These are phyloP conservation scores for Puffinus mauretanicus DNA, from an alignment of 2,113 vertebrate genomes.

Conservation along the genomic window DNA sequence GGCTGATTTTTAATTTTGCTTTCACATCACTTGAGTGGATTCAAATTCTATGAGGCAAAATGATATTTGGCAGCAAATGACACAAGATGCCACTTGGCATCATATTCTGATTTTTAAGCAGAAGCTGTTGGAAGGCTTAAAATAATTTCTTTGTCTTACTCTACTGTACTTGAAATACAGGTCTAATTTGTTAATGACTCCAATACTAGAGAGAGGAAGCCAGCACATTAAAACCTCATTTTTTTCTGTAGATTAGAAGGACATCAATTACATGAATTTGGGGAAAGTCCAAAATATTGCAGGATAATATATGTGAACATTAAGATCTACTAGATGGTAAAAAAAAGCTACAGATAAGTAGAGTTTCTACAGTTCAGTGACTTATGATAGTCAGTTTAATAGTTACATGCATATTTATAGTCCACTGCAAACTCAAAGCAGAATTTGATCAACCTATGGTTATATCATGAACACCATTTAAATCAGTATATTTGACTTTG, in stretches of 20 bases:
- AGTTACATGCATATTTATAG: not conserved
- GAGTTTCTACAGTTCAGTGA: not conserved
- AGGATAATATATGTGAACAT: not conserved
- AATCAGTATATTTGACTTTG: not conserved
- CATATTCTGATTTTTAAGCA: slow-evolving; percentile 10
- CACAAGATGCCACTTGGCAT: slow-evolving; percentile 31
- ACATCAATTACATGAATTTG: not conserved
- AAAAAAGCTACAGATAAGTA: not conserved
- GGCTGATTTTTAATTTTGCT: slow-evolving; percentile 36
- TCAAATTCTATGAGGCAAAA: slow-evolving; percentile 25
- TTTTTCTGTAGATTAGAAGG: not conserved
- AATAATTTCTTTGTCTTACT: not conserved
- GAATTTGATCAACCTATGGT: not conserved
- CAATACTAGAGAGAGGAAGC: not conserved
- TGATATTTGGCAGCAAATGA: slow-evolving; percentile 2
- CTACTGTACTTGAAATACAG: not conserved
- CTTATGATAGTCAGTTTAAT: not conserved
- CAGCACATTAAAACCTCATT: not conserved
- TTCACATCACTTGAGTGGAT: slow-evolving; percentile 35
- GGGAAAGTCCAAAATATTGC: not conserved
- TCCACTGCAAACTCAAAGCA: not conserved
- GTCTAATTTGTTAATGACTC: not conserved
- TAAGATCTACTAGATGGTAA: not conserved
- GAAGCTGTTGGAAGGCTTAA: not conserved
- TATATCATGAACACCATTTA: not conserved